A percentile compares a stretch with the other conserved stretches of the same genome.
phyloP scores from a whole-genome alignment of 2,797 vertebrate species.

The Catharus ustulatus region DNA sequence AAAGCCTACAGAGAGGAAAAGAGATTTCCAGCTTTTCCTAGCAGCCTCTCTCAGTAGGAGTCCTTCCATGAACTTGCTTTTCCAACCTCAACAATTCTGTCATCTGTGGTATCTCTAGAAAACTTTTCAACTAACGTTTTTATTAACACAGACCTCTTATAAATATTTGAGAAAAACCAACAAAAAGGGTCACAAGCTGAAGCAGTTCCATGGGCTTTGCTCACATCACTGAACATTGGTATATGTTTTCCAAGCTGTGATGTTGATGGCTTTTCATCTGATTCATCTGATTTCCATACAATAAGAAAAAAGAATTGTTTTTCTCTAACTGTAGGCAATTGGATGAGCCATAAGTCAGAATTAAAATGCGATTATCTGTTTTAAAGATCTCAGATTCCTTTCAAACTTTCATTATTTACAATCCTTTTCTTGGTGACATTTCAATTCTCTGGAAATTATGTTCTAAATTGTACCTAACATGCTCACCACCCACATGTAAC shows the following conservation, averaged over 20 bases:
- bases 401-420: constrained; percentile 67
- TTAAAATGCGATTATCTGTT: constrained; percentile 69
- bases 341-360: constrained; percentile 63
- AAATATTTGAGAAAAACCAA: neutral
- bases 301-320: constrained; percentile 60
- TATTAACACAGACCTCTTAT: neutral
- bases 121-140: neutral
- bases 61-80: constrained; percentile 17
- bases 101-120: neutral
- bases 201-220: constrained; percentile 22
- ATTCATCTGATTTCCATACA: constrained; percentile 55
- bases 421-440: constrained; percentile 51
- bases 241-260: constrained; percentile 33
- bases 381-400: constrained; percentile 57
- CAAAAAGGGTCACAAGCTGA: constrained; percentile 13
- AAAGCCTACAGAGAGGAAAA: constrained; percentile 29
- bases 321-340: constrained; percentile 44
- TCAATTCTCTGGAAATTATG: constrained; percentile 61
- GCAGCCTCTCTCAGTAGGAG: neutral
- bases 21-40: constrained; percentile 18
- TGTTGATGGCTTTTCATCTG: constrained; percentile 52
- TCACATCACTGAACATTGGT: constrained; percentile 37
- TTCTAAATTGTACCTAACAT: constrained; percentile 59
- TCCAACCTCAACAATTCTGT: neutral
- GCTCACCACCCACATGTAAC: constrained; percentile 43